A percentile compares a stretch with the other conserved stretches of the same genome.
Conservation (phyloP, 2,113 vertebrate species). For the Otolemur garnettii region DNA sequence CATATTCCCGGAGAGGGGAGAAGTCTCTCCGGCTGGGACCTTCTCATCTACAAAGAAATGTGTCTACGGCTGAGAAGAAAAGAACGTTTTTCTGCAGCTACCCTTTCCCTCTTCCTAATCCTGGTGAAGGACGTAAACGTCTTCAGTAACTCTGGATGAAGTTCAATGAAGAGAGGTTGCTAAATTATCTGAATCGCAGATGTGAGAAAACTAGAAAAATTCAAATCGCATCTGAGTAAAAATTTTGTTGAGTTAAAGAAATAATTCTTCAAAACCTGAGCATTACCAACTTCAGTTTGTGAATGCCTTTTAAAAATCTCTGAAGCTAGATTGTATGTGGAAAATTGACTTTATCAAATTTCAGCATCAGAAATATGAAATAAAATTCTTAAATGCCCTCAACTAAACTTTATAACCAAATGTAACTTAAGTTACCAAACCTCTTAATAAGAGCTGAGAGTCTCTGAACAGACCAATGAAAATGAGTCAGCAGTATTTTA, state of each 20-base stretch:
- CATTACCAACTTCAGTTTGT: neutral
- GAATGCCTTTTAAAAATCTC: slow-evolving; percentile 28
- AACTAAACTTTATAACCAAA: slow-evolving; percentile 11
- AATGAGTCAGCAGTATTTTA: neutral
- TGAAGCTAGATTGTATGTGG: slow-evolving; percentile 1
- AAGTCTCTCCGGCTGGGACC: slow-evolving; percentile 34
- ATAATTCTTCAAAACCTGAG: neutral
- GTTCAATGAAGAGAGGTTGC: slow-evolving; percentile 57
- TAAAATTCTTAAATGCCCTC: neutral
- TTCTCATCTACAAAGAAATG: slow-evolving; percentile 48
- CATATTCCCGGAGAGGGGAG: slow-evolving; percentile 38
- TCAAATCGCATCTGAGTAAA: slow-evolving; percentile 18
- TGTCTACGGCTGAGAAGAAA: slow-evolving; percentile 51
- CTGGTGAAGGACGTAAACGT: neutral
- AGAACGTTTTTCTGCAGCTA: slow-evolving; percentile 39
- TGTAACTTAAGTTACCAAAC: neutral
- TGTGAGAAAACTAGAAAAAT: slow-evolving; percentile 63
- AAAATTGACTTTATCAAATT: slow-evolving; percentile 50
- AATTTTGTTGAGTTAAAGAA: neutral
- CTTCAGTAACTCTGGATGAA: slow-evolving; percentile 33
- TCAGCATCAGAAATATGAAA: slow-evolving; percentile 57
- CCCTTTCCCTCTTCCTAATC: slow-evolving; percentile 1
- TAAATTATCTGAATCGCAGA: slow-evolving; percentile 42
- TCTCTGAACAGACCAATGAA: neutral
- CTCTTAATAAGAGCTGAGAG: neutral